phyloP scores from a whole-genome alignment of 2,888 invertebrate genomes.

The Sphaeridia pumilis region DNA sequence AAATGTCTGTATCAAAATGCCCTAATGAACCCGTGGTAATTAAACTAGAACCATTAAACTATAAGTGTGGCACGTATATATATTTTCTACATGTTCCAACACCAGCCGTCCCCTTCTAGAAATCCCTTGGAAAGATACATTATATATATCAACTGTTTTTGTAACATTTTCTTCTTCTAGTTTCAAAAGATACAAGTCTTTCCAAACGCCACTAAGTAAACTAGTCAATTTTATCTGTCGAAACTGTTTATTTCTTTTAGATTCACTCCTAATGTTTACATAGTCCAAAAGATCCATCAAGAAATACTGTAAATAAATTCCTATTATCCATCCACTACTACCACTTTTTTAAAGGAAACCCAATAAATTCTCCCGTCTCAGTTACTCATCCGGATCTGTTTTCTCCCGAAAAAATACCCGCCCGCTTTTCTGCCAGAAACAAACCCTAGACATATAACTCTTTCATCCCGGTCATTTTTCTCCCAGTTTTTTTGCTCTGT shows the following conservation, averaged over 20 bases:
- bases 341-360: not conserved
- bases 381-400: conserved; percentile 13
- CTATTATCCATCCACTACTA: conserved; percentile 1
- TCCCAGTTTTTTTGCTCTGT: not conserved
- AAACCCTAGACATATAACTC: not conserved
- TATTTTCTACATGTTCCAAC: too few species aligned
- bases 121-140: too few species aligned
- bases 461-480: not conserved
- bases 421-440: conserved; percentile 2
- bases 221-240: conserved; percentile 16
- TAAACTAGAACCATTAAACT: too few species aligned
- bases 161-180: too few species aligned
- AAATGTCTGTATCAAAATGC: too few species aligned
- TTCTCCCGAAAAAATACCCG: not conserved
- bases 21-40: too few species aligned
- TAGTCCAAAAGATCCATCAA: not conserved
- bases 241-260: conserved; percentile 17
- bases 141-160: too few species aligned
- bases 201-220: not conserved
- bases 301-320: not conserved
- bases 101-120: too few species aligned
- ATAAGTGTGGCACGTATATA: too few species aligned
- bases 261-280: conserved; percentile 14
- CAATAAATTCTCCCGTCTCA: conserved; percentile 12
- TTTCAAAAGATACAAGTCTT: not conserved